A percentile compares a stretch with the other conserved stretches of the same genome.
These are phyloP conservation scores for Lophius americanus DNA, from an alignment of 2,797 vertebrate genomes.

Conservation along the genomic window DNA sequence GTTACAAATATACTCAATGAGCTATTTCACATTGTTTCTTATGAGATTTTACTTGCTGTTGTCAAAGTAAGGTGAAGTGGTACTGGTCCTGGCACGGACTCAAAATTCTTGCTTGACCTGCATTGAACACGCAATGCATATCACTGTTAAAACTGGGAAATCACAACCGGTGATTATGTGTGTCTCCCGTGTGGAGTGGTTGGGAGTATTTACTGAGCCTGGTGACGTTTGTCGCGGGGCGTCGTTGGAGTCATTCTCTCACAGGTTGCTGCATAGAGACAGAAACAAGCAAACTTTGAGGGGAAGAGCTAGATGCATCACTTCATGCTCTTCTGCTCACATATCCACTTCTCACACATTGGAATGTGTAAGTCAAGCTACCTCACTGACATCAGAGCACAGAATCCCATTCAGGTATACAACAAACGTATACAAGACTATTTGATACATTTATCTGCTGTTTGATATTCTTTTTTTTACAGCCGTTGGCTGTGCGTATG, in stretches of 20 bases:
- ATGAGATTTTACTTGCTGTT: too few species aligned
- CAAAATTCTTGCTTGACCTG: constrained; percentile 37
- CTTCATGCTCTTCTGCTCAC: constrained; percentile 27
- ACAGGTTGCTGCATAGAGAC: constrained; percentile 67
- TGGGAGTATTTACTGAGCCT: constrained; percentile 52
- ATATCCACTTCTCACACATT: constrained; percentile 37
- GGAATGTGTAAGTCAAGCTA: constrained; percentile 25
- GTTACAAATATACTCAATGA: too few species aligned
- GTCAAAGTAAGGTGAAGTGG: too few species aligned
- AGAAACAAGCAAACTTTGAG: constrained; percentile 55
- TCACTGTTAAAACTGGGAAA: constrained; percentile 19
- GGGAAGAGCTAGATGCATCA: constrained; percentile 36
- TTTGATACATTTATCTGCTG: constrained; percentile 44
- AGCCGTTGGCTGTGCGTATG: constrained; percentile 32
- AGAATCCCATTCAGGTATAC: constrained; percentile 29
- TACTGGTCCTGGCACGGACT: constrained; percentile 18
- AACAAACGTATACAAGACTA: constrained; percentile 26
- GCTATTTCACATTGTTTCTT: too few species aligned
- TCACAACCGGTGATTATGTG: constrained; percentile 42
- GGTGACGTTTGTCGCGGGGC: constrained; percentile 48
- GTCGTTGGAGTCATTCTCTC: constrained; percentile 70
- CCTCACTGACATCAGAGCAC: constrained; percentile 48
- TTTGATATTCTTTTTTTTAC: constrained; percentile 26
- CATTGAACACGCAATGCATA: constrained; percentile 40
- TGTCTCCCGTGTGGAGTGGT: constrained; percentile 16